Conservation (phyloP, 2,888 invertebrate species). For the Idaea dimidiata region DNA sequence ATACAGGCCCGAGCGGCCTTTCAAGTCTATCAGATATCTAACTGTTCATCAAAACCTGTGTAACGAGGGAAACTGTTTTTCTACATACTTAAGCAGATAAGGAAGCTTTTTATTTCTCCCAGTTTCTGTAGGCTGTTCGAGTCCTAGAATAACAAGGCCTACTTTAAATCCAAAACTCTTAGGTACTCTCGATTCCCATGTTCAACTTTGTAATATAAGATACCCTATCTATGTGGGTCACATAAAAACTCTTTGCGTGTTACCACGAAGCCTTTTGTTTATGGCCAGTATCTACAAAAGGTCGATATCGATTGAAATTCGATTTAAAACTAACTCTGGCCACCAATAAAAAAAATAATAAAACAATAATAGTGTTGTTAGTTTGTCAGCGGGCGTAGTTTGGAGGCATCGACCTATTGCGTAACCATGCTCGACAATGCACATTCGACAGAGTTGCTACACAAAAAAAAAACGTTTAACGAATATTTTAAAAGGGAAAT, state of each 20-base stretch:
- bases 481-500: conserved; percentile 8
- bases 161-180: too few relatives aligned
- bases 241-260: neutral
- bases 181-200: too few relatives aligned
- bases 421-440: conserved; percentile 46
- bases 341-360: neutral
- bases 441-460: conserved; percentile 40
- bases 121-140: too few relatives aligned
- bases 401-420: conserved; percentile 65
- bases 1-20: neutral
- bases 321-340: neutral
- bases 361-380: neutral
- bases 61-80: neutral
- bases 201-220: neutral
- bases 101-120: neutral
- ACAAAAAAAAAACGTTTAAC: conserved; percentile 25
- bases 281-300: neutral
- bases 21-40: neutral
- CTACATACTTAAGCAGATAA: neutral
- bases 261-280: neutral
- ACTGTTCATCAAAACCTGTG: neutral
- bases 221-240: too few relatives aligned
- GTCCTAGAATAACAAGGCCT: too few relatives aligned
- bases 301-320: neutral
- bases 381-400: neutral